These are phyloP conservation scores for Lutjanus argentimaculatus DNA, from an alignment of 2,797 vertebrate genomes.

Conservation along the genomic window DNA sequence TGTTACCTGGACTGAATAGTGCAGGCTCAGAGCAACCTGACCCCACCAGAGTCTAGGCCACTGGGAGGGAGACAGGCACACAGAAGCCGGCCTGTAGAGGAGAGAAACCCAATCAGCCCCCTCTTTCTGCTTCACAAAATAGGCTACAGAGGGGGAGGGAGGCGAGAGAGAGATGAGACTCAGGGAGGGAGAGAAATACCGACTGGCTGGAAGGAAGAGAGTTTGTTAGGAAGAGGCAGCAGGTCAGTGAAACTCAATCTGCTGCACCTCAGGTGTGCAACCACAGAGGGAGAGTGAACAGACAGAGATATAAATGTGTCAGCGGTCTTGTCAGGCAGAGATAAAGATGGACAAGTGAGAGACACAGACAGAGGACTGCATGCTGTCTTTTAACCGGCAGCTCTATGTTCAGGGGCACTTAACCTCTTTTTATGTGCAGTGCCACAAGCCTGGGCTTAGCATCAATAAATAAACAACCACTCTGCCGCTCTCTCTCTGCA, in stretches of 20 bases:
- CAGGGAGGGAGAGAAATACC: slow-evolving; percentile 26
- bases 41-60: slow-evolving; percentile 61
- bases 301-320: slow-evolving; percentile 27
- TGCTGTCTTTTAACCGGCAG: slow-evolving; percentile 29
- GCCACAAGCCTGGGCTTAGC: slow-evolving; percentile 52
- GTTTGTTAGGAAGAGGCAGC: slow-evolving; percentile 39
- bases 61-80: slow-evolving; percentile 48
- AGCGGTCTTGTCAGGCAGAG: slow-evolving; percentile 21
- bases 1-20: slow-evolving; percentile 52
- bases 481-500: slow-evolving; percentile 50
- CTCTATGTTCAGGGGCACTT: slow-evolving; percentile 64
- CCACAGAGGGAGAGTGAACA: slow-evolving; percentile 41
- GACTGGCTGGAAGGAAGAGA: slow-evolving; percentile 33
- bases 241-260: slow-evolving; percentile 64
- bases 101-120: slow-evolving; percentile 74
- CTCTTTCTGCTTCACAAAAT: slow-evolving; percentile 65
- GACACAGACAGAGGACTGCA: slow-evolving; percentile 18
- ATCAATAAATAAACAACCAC: slow-evolving; percentile 83
- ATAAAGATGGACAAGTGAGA: slow-evolving; percentile 14
- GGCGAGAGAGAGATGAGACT: slow-evolving; percentile 40
- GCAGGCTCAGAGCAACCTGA: slow-evolving; percentile 73
- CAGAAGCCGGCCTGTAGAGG: slow-evolving; percentile 36
- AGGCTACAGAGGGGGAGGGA: slow-evolving; percentile 42
- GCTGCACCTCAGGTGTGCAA: slow-evolving; percentile 38
- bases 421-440: slow-evolving; percentile 65